phyloP scores from a whole-genome alignment of 1,140 invertebrate genomes.

The Leptinotarsa texana region DNA sequence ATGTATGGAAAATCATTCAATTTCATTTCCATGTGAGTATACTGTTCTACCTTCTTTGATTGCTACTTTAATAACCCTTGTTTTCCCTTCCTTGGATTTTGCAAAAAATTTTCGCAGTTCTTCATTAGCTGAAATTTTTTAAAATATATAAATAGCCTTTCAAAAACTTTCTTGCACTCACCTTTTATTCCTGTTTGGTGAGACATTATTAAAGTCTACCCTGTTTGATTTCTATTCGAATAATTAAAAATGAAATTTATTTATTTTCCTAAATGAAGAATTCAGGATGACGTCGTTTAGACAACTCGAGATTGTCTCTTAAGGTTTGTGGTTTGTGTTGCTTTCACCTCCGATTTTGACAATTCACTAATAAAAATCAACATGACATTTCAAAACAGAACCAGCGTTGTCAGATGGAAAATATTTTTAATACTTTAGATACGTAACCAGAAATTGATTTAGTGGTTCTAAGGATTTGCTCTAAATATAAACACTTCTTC shows the following conservation, averaged over 20 bases:
- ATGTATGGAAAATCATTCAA: slow-evolving; percentile 31
- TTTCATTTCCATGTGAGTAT: not conserved
- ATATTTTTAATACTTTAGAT: no score
- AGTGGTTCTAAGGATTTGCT: no score
- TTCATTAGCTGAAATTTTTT: slow-evolving; percentile 73
- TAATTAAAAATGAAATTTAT: not conserved
- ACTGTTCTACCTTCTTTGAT: slow-evolving; percentile 77
- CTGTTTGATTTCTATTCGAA: not conserved
- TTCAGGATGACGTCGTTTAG: no score
- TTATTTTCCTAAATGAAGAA: not conserved
- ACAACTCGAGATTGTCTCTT: no score
- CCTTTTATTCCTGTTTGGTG: slow-evolving; percentile 80
- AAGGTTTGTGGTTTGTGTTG: no score
- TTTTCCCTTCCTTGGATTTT: slow-evolving; percentile 79
- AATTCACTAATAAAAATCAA: no score
- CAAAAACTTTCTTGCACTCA: slow-evolving; percentile 48
- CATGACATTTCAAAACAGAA: no score
- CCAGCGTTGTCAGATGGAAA: no score
- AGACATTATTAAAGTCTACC: slow-evolving; percentile 61
- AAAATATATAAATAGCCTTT: not conserved
- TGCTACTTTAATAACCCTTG: slow-evolving; percentile 79
- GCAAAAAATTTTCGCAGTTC: slow-evolving; percentile 79
- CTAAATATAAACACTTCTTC: no score
- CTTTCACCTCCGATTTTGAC: no score
- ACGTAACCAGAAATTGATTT: no score